Evolutionary conservation across 2,797 vertebrate species (phyloP).

Genomic region (Galago senegalensis): DNA sequence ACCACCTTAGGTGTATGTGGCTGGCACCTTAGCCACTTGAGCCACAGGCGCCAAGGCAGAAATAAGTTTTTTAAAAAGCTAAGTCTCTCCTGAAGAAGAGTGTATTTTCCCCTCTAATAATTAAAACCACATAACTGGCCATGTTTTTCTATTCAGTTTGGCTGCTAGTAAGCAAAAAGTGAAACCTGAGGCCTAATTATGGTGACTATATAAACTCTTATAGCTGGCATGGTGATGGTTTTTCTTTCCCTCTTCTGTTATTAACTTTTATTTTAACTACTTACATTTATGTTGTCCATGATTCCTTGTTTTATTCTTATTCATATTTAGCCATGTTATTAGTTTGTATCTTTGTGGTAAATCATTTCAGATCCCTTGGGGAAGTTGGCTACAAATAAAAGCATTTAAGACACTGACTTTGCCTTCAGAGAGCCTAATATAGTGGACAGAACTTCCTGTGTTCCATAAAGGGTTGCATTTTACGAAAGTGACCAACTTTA

Average conservation of each 20-base stretch:
- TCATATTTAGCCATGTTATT: not conserved
- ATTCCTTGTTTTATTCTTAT: constrained; percentile 8
- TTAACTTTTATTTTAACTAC: constrained; percentile 31
- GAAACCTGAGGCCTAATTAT: not conserved
- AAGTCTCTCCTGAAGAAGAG: not conserved
- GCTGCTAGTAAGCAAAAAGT: not conserved
- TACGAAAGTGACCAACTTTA: too few species aligned
- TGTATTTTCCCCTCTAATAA: constrained; percentile 32
- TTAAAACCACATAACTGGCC: not conserved
- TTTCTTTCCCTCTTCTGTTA: not conserved
- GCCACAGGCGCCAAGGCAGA: not conserved
- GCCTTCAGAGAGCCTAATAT: not conserved
- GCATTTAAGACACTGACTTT: not conserved
- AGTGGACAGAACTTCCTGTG: not conserved
- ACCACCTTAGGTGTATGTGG: too few species aligned
- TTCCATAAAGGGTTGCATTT: not conserved
- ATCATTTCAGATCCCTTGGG: not conserved
- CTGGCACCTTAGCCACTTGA: too few species aligned
- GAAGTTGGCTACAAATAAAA: not conserved
- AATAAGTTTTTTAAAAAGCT: not conserved
- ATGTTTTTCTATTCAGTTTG: not conserved
- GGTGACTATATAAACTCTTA: not conserved
- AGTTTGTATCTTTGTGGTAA: not conserved
- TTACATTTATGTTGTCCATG: not conserved
- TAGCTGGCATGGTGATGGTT: not conserved